phyloP scores from a whole-genome alignment of 1,140 invertebrate species.

The Zeugodacus cucurbitae region DNA sequence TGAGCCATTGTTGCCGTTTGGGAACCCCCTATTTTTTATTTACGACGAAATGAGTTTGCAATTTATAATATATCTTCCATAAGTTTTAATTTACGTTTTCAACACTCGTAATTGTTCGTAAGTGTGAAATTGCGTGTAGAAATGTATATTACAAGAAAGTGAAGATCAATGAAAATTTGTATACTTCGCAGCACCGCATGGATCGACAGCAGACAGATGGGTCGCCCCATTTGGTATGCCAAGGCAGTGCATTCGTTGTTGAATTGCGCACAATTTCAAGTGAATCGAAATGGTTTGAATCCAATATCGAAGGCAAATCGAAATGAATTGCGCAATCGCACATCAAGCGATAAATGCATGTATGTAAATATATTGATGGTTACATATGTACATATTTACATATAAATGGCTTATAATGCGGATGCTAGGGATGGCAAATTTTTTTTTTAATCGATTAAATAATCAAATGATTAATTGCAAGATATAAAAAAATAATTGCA shows the following conservation, averaged over 20 bases:
- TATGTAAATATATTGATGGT: neutral
- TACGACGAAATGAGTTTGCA: too few relatives aligned
- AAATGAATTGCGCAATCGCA: constrained; percentile 11
- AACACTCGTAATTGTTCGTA: neutral
- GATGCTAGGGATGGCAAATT: too few relatives aligned
- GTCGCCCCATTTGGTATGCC: neutral
- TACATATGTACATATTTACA: neutral
- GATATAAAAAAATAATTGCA: too few relatives aligned
- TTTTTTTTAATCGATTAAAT: too few relatives aligned
- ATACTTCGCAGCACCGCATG: neutral
- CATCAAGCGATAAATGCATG: neutral
- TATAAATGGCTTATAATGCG: neutral
- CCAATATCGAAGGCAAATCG: neutral
- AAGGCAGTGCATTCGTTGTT: neutral
- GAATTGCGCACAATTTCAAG: constrained; percentile 18
- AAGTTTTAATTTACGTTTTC: neutral
- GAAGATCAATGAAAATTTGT: neutral
- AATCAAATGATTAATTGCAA: too few relatives aligned
- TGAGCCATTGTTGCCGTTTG: too few relatives aligned
- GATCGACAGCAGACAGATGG: neutral
- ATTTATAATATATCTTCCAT: too few relatives aligned
- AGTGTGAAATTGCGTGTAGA: constrained; percentile 7
- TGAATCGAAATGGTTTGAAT: neutral
- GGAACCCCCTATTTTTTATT: too few relatives aligned
- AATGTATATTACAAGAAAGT: neutral